A percentile compares a stretch with the other conserved stretches of the same genome.
Evolutionary conservation across 2,113 vertebrate species (phyloP).

Genomic region (Mellivora capensis): DNA sequence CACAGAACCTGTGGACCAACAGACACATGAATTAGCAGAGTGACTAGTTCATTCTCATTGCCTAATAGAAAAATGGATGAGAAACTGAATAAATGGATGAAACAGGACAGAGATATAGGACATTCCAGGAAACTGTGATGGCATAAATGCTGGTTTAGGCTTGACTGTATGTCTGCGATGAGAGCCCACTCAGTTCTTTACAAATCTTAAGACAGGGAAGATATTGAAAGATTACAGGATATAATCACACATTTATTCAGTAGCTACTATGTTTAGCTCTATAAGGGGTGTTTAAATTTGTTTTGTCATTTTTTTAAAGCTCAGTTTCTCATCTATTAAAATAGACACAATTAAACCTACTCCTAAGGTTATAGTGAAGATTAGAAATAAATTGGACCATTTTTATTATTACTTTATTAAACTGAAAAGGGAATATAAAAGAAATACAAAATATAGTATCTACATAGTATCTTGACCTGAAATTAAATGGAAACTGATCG

Average conservation of each 20-base stretch:
- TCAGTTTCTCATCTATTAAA: background rate
- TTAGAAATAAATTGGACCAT: background rate
- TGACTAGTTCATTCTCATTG: background rate
- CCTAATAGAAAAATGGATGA: background rate
- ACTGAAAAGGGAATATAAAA: background rate
- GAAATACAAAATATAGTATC: background rate
- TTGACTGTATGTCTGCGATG: background rate
- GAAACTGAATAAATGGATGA: background rate
- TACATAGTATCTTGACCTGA: background rate
- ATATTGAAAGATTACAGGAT: background rate
- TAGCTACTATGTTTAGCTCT: background rate
- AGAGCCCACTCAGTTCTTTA: background rate
- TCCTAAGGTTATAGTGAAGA: background rate
- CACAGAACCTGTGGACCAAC: background rate
- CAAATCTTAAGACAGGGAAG: background rate
- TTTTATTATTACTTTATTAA: slow-evolving; percentile 16
- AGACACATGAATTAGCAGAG: background rate
- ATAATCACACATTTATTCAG: background rate
- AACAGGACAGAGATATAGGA: background rate
- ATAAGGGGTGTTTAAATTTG: background rate
- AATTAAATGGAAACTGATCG: background rate
- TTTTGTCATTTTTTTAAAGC: background rate
- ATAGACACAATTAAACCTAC: background rate
- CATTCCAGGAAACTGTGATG: background rate
- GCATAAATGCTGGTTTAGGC: background rate